These are phyloP conservation scores for Chrysemys picta DNA, from an alignment of 2,113 vertebrate species.

Conservation along the genomic window DNA sequence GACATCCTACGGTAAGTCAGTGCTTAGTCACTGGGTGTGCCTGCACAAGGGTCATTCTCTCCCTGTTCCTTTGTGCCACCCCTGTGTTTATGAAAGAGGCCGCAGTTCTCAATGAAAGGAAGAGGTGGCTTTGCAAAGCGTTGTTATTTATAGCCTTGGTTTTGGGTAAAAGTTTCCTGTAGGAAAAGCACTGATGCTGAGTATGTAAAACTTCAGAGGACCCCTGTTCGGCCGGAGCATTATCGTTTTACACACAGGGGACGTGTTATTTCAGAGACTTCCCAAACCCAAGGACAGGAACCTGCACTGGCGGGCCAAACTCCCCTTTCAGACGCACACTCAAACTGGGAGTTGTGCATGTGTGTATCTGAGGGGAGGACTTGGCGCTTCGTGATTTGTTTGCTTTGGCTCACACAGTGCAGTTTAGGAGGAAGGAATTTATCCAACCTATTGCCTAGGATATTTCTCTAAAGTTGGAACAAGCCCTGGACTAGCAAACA, in stretches of 20 bases:
- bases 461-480: rapidly evolving
- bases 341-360: not conserved
- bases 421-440: not conserved
- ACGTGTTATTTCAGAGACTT: not conserved
- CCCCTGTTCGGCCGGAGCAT: not conserved
- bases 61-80: not conserved
- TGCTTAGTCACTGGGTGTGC: not conserved
- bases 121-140: not conserved
- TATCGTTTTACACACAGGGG: not conserved
- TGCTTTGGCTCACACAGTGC: not conserved
- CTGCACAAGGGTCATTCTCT: not conserved
- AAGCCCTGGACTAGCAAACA: not conserved
- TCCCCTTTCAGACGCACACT: not conserved
- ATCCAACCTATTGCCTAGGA: not conserved
- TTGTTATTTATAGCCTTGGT: not conserved
- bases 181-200: not conserved
- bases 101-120: not conserved
- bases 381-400: not conserved
- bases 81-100: not conserved
- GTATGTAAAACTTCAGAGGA: not conserved
- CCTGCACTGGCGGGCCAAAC: not conserved
- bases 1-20: not conserved
- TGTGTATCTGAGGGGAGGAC: not conserved
- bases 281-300: not conserved
- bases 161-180: not conserved